Evolutionary conservation across 2,888 invertebrate species (phyloP).

Genomic region (Pharmacophagus antenor): DNA sequence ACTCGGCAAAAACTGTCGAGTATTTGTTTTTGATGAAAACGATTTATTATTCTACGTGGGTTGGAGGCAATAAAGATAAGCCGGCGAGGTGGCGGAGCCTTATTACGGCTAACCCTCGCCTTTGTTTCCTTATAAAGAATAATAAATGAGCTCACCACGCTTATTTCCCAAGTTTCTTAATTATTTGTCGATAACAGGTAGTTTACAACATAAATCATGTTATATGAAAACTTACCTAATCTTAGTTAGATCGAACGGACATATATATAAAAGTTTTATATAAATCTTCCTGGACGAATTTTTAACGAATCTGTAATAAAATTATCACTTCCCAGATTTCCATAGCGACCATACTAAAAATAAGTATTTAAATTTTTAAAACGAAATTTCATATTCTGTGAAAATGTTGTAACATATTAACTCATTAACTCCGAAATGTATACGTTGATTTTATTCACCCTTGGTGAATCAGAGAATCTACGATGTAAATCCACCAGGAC

Average conservation of each 20-base stretch:
- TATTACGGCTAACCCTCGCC: constrained; percentile 82
- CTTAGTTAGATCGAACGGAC: too few relatives aligned
- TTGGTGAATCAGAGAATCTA: constrained; percentile 27
- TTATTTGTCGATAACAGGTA: constrained; percentile 70
- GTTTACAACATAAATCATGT: constrained; percentile 18
- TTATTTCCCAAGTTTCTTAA: constrained; percentile 80
- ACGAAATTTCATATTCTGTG: neutral
- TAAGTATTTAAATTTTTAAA: neutral
- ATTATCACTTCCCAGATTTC: too few relatives aligned
- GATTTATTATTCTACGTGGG: constrained; percentile 82
- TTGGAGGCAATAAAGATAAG: constrained; percentile 82
- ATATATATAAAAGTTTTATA: too few relatives aligned
- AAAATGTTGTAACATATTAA: constrained; percentile 15
- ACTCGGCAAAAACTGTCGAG: constrained; percentile 82
- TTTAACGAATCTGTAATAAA: too few relatives aligned
- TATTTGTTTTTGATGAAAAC: constrained; percentile 82
- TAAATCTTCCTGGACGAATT: too few relatives aligned
- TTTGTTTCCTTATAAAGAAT: constrained; percentile 82
- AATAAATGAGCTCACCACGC: constrained; percentile 80
- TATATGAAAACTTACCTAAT: neutral
- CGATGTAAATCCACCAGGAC: constrained; percentile 37
- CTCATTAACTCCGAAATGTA: constrained; percentile 26
- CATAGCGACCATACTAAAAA: too few relatives aligned
- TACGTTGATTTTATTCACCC: constrained; percentile 33
- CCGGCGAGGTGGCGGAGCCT: constrained; percentile 81